These are phyloP conservation scores for Dromius quadrimaculatus DNA, from an alignment of 2,888 invertebrate species.

Conservation along the genomic window DNA sequence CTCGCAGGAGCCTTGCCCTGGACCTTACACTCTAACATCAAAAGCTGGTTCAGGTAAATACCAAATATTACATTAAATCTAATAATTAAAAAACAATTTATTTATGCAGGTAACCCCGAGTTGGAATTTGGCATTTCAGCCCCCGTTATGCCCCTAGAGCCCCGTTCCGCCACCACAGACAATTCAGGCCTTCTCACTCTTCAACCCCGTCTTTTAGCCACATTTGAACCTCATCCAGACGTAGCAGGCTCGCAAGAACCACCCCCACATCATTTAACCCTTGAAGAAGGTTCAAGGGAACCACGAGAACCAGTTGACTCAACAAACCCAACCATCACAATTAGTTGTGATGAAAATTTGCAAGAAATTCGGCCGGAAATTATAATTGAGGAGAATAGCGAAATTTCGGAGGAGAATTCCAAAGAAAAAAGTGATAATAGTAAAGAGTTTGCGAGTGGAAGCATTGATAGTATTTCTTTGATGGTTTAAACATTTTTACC, in stretches of 20 bases:
- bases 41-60: constrained; percentile 54
- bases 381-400: not conserved
- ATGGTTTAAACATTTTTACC: too few relatives aligned
- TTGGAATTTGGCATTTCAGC: constrained; percentile 60
- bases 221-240: constrained; percentile 69
- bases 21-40: constrained; percentile 61
- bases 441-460: constrained; percentile 5
- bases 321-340: constrained; percentile 35
- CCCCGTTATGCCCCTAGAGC: constrained; percentile 74
- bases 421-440: not conserved
- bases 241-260: constrained; percentile 68
- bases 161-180: constrained; percentile 78
- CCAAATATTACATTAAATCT: not conserved
- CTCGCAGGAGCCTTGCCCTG: constrained; percentile 57
- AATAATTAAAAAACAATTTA: not conserved
- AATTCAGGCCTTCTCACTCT: constrained; percentile 78
- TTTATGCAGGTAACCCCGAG: constrained; percentile 27
- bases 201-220: constrained; percentile 77
- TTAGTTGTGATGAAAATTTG: constrained; percentile 10
- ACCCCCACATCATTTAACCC: constrained; percentile 65
- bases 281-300: constrained; percentile 60
- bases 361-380: not conserved
- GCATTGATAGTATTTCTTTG: constrained; percentile 2
- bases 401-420: not conserved
- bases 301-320: constrained; percentile 57